phyloP scores from a whole-genome alignment of 2,797 vertebrate genomes.

The Lemur catta region DNA sequence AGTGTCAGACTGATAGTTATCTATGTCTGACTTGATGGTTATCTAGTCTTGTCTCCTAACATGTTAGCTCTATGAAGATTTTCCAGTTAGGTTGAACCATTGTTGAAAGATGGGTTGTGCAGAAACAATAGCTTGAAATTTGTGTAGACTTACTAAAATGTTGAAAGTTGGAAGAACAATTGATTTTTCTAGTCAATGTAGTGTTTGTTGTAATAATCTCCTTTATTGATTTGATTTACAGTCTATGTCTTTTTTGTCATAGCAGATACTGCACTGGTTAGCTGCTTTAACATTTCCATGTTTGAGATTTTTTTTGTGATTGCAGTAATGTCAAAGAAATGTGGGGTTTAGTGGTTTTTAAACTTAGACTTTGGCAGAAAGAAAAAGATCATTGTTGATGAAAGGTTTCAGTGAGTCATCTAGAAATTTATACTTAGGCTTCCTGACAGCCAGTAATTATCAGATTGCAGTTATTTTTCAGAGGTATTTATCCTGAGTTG shows the following conservation, averaged over 20 bases:
- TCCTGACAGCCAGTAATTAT: slow-evolving; percentile 40
- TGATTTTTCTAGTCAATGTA: slow-evolving; percentile 11
- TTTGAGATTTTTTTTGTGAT: neutral
- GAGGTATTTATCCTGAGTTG: slow-evolving; percentile 37
- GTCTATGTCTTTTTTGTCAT: neutral
- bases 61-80: neutral
- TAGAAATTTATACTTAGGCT: neutral
- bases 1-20: neutral
- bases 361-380: slow-evolving; percentile 22
- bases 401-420: slow-evolving; percentile 41
- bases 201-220: neutral
- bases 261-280: neutral
- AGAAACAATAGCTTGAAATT: slow-evolving; percentile 33
- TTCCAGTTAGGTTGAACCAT: neutral
- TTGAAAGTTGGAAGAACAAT: slow-evolving; percentile 24
- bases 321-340: slow-evolving; percentile 10
- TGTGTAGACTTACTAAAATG: neutral
- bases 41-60: neutral
- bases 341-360: neutral
- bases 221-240: neutral
- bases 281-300: neutral
- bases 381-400: slow-evolving; percentile 4
- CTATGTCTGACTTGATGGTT: neutral
- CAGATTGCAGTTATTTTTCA: slow-evolving; percentile 30
- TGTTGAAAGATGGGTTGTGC: neutral